Conservation (phyloP, 2,113 vertebrate genomes). For the Okapia johnstoni region DNA sequence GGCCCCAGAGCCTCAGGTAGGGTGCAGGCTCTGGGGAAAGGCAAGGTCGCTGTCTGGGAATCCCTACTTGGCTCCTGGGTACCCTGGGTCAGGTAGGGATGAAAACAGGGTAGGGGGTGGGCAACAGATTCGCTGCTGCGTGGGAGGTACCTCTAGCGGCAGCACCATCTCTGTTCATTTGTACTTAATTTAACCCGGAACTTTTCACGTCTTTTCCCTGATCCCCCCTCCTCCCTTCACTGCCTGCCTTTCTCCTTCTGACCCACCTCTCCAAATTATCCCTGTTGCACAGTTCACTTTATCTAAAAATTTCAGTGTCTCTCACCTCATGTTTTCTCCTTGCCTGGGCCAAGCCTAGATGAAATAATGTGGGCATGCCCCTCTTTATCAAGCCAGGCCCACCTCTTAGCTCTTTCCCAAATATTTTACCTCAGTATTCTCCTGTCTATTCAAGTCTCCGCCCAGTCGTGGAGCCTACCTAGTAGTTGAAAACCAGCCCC, state of each 20-base stretch:
- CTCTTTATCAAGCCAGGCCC: neutral
- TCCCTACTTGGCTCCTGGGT: neutral
- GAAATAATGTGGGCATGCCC: neutral
- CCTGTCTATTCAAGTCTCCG: neutral
- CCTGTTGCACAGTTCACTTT: constrained; percentile 56
- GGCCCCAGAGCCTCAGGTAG: neutral
- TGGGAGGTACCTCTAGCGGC: neutral
- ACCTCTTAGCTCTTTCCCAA: neutral
- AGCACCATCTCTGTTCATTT: neutral
- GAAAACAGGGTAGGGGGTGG: too few species aligned
- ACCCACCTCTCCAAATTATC: neutral
- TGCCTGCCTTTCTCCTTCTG: neutral
- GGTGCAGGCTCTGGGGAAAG: neutral
- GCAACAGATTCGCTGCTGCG: neutral
- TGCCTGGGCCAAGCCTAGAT: neutral
- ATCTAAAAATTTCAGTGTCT: neutral
- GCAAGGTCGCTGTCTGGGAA: neutral
- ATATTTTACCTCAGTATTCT: neutral
- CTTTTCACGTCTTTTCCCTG: neutral
- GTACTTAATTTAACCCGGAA: neutral
- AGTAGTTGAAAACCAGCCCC: neutral
- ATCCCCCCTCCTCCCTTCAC: neutral
- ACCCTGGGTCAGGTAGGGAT: neutral
- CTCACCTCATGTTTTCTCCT: neutral
- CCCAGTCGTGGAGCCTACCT: neutral